Percentiles rank a stretch among this genome's conserved stretches.
These are phyloP conservation scores for Papilio machaon DNA, from an alignment of 1,140 invertebrate genomes.

Conservation along the genomic window DNA sequence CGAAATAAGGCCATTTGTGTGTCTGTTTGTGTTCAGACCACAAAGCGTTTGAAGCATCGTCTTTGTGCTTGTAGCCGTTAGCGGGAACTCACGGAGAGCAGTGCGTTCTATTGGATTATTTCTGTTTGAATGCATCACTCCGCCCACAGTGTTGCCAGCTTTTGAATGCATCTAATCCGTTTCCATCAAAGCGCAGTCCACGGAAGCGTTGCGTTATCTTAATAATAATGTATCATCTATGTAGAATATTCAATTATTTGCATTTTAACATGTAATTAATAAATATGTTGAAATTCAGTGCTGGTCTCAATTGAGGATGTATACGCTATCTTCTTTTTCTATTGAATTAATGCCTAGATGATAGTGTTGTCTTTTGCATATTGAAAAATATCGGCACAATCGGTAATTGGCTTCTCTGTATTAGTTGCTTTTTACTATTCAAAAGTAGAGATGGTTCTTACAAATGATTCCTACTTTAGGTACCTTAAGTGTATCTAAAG, in stretches of 20 bases:
- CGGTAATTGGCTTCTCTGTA: no score
- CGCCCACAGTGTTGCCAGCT: slow-evolving; percentile 27
- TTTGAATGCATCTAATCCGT: slow-evolving; percentile 33
- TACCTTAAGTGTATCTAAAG: not conserved
- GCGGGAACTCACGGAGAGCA: slow-evolving; percentile 19
- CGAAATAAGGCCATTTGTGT: slow-evolving; percentile 35
- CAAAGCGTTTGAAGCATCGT: slow-evolving; percentile 34
- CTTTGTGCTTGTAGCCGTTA: slow-evolving; percentile 26
- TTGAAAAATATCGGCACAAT: no score
- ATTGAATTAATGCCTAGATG: no score
- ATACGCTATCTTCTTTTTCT: no score
- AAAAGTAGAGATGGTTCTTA: no score
- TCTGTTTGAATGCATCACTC: slow-evolving; percentile 32
- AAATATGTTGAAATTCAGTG: not conserved
- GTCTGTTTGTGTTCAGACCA: slow-evolving; percentile 4
- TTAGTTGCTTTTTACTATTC: no score
- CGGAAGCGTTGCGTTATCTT: not conserved
- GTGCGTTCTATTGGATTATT: slow-evolving; percentile 33
- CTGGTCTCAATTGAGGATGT: not conserved
- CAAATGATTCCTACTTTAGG: not conserved
- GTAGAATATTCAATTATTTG: not conserved
- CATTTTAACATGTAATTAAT: not conserved
- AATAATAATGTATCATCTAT: slow-evolving; percentile 5
- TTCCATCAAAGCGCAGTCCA: slow-evolving; percentile 27
- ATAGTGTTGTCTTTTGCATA: no score